A percentile compares a stretch with the other conserved stretches of the same genome.
phyloP scores from a whole-genome alignment of 1,140 invertebrate genomes.

The Homarus americanus region DNA sequence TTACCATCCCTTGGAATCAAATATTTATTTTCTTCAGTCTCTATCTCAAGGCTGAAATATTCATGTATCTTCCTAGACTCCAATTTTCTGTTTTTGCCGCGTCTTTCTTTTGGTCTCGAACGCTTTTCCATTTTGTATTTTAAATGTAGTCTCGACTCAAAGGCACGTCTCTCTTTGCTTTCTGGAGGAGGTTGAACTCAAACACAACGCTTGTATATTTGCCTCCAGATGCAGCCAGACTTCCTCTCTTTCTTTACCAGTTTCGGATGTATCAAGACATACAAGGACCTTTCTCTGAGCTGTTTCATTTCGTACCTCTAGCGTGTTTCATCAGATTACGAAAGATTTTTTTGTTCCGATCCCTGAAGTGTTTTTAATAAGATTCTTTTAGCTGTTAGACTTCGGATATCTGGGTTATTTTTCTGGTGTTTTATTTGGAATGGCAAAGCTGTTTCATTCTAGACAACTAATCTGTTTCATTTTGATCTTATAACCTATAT shows the following conservation, averaged over 20 bases:
- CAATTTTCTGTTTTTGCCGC: not conserved
- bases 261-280: not conserved
- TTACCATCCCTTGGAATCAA: not conserved
- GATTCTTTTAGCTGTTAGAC: no score
- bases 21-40: not conserved
- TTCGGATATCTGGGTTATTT: no score
- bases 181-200: not conserved
- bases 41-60: not conserved
- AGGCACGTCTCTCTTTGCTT: not conserved
- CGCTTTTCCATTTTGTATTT: not conserved
- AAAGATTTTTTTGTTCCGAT: no score
- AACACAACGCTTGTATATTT: conserved; percentile 1
- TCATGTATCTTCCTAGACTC: not conserved
- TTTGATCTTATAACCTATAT: no score
- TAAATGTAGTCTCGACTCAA: conserved; percentile 8
- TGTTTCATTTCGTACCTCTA: not conserved
- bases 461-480: no score
- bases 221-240: not conserved
- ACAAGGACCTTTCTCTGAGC: not conserved
- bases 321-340: no score
- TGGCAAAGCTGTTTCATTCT: no score
- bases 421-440: no score
- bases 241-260: not conserved
- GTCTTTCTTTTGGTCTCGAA: not conserved
- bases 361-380: no score